Conservation (phyloP, 2,888 invertebrate genomes). For the Tyria jacobaeae region DNA sequence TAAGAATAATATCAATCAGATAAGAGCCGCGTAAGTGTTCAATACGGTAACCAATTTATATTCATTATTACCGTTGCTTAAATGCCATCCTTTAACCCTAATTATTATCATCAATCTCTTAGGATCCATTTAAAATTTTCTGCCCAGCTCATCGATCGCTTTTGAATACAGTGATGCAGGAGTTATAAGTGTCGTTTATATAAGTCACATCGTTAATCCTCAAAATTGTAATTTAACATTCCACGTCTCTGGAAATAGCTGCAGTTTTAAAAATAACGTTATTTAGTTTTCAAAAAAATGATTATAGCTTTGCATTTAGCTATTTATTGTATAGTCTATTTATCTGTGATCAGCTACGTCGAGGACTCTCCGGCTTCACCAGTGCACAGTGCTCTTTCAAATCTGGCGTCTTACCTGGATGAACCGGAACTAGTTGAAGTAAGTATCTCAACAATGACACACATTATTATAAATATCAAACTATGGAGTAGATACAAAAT, state of each 20-base stretch:
- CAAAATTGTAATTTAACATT: too few relatives aligned
- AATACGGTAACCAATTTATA: not conserved
- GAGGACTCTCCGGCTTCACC: conserved; percentile 75
- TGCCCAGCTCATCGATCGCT: too few relatives aligned
- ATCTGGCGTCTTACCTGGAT: conserved; percentile 73
- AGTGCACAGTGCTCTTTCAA: conserved; percentile 72
- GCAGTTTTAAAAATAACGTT: not conserved
- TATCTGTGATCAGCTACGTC: conserved; percentile 60
- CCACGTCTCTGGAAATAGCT: too few relatives aligned
- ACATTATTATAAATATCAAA: too few relatives aligned
- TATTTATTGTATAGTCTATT: not conserved
- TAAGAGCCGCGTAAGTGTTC: conserved; percentile 73
- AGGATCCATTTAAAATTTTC: not conserved
- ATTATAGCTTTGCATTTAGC: not conserved
- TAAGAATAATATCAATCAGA: conserved; percentile 68
- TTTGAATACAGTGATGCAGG: not conserved
- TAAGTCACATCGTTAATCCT: too few relatives aligned
- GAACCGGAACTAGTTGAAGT: conserved; percentile 69
- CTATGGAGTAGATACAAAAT: too few relatives aligned
- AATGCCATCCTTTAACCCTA: too few relatives aligned
- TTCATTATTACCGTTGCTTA: too few relatives aligned
- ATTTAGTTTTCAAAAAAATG: not conserved
- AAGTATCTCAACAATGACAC: conserved; percentile 33
- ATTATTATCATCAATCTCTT: not conserved
- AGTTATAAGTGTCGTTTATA: not conserved